Evolutionary conservation across 2,888 invertebrate genomes (phyloP), one percentile per base, ranked within the genome.

Genomic region (Polylopha cassiicola): DNA sequence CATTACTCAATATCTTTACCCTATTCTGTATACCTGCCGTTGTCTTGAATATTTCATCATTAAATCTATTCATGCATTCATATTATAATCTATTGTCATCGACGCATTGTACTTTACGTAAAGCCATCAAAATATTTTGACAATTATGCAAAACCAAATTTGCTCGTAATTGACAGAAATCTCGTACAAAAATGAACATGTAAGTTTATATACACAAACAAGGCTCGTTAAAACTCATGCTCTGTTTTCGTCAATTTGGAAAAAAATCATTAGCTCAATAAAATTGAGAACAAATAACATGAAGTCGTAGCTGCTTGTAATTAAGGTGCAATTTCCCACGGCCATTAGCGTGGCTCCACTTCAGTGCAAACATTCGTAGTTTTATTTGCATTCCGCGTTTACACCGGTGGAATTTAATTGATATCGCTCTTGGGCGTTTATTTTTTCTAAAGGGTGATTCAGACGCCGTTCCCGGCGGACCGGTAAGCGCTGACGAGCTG

Each of bases 351-450:
- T 30, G 2, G 31, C 20, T 41, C 43, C 30, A 43, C 39, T 49
- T 36, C 29, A 32, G 14, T 22, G 44, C 42, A 55, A 56, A 55
- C 53, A 57, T 57, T 44, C 34, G 34, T 21, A 52, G 39, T 43
- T 39, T 38, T 65, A 60, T 73, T 73, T 72, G 62, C 72, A 61
- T 58, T 65, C 53, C 54, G 51, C 61, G 60, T 68, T 69, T 51
- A 58, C 57, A 54, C 56, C 49, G 48, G 51, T 39, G 48, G 58
- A 57, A 53, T 59, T 59, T 67, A 67, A 73, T 73, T 72, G 66
- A 63, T 65, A 61, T 52, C 39, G 57, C 26, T 41, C 24, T 33
- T 29, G 45, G 34, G 33, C 18, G 39, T 31, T 44, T 39, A 28
- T 46, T 22, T 37, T 34, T 39, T 38, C 37, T 36, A 34, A 34